Evolutionary conservation across 2,113 vertebrate species (phyloP).

Genomic region (Cettia cetti): DNA sequence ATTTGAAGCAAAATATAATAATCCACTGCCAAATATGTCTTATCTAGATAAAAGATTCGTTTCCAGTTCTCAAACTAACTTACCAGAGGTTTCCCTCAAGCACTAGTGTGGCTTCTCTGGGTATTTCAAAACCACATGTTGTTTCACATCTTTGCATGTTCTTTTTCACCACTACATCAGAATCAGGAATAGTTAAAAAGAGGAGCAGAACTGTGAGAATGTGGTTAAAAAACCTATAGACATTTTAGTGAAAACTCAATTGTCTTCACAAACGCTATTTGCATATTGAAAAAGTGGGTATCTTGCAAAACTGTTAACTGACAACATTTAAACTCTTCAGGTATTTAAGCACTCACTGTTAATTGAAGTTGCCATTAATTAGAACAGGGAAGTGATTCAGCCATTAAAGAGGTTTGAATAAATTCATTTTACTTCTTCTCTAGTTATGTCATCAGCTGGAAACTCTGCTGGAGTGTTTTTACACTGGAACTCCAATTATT

Average conservation of each 20-base stretch:
- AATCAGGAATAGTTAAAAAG: neutral
- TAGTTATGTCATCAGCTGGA: neutral
- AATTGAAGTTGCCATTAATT: neutral
- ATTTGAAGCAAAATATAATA: neutral
- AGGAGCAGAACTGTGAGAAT: neutral
- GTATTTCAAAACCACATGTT: neutral
- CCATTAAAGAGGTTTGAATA: neutral
- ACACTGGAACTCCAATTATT: neutral
- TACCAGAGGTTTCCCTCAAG: neutral
- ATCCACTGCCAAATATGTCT: neutral
- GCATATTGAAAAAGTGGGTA: rapidly evolving
- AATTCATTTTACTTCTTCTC: neutral
- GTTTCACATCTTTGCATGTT: neutral
- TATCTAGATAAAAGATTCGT: neutral
- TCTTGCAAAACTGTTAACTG: neutral
- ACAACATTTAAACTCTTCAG: neutral
- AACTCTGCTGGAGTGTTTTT: neutral
- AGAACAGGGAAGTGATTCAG: neutral
- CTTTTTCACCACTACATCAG: neutral
- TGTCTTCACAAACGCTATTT: neutral
- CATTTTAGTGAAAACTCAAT: neutral
- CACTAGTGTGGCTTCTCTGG: neutral
- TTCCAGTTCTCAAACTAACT: neutral
- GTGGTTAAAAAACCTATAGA: neutral
- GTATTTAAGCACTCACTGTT: neutral